A percentile compares a stretch with the other conserved stretches of the same genome.
Evolutionary conservation across 1,140 invertebrate species (phyloP).

Genomic region (Acromyrmex charruanus): DNA sequence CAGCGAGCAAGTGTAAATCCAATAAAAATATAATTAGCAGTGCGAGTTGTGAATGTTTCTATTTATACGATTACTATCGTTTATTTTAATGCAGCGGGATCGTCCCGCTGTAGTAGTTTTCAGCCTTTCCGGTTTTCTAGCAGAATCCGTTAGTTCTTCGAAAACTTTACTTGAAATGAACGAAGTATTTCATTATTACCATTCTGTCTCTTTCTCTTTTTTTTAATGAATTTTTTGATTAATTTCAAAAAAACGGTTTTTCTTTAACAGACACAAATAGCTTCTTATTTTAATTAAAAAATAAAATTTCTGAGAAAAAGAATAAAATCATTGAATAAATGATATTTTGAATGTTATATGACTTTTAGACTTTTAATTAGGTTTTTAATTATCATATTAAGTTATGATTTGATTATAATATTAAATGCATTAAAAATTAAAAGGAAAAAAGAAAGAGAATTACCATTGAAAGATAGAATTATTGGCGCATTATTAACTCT

Average conservation of each 20-base stretch:
- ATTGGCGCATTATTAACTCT: neutral
- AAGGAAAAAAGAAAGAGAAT: neutral
- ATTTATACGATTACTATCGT: slow-evolving; percentile 57
- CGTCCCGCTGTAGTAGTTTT: slow-evolving; percentile 34
- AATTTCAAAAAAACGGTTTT: neutral
- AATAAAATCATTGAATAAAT: neutral
- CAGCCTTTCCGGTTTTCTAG: neutral
- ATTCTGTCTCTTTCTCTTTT: neutral
- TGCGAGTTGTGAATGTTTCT: slow-evolving; percentile 64
- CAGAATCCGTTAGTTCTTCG: neutral
- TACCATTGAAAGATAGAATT: neutral
- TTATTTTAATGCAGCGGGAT: slow-evolving; percentile 60
- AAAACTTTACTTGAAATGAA: slow-evolving; percentile 1
- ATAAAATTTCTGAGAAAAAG: neutral
- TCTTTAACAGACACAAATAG: neutral
- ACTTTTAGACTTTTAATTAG: neutral
- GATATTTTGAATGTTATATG: neutral
- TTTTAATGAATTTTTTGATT: neutral
- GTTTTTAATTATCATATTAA: neutral
- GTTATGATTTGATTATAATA: neutral
- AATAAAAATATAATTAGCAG: slow-evolving; percentile 70
- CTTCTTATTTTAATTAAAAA: neutral
- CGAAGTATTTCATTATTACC: neutral
- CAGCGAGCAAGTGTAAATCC: slow-evolving; percentile 1
- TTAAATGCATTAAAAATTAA: slow-evolving; percentile 10